These are phyloP conservation scores for Noctilio leporinus DNA, from an alignment of 2,113 vertebrate species.

Conservation along the genomic window DNA sequence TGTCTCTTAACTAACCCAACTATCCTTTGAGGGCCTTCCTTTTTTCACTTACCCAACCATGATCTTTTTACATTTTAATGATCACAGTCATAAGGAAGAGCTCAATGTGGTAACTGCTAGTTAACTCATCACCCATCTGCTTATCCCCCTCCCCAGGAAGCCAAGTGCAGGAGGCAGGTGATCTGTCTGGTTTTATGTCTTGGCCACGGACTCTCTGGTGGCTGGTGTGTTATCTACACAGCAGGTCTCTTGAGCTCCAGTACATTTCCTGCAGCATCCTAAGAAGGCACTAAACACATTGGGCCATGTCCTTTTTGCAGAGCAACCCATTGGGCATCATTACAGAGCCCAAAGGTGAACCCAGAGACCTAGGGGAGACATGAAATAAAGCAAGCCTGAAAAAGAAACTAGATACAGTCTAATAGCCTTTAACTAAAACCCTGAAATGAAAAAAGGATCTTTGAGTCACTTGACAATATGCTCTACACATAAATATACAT, in stretches of 20 bases:
- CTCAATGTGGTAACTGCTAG: not conserved
- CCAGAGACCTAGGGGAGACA: not conserved
- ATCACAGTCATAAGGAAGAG: not conserved
- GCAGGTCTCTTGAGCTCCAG: not conserved
- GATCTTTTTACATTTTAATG: not conserved
- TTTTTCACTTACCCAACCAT: not conserved
- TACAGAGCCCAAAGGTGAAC: not conserved
- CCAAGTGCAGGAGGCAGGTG: not conserved
- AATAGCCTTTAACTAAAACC: not conserved
- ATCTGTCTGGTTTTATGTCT: not conserved
- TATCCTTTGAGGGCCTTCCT: not conserved
- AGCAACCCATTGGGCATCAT: not conserved
- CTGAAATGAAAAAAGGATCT: not conserved
- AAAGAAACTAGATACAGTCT: not conserved
- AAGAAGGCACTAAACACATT: not conserved
- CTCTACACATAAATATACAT: not conserved
- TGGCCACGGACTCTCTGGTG: not conserved
- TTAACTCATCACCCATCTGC: rapidly evolving
- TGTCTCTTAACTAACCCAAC: not conserved
- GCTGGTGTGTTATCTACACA: not conserved
- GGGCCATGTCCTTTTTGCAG: not conserved
- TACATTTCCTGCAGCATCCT: not conserved
- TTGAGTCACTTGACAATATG: not conserved
- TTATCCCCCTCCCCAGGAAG: not conserved
- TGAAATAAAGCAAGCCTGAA: not conserved